Conservation (phyloP, 2,113 vertebrate species). For the Bucco capensis region DNA sequence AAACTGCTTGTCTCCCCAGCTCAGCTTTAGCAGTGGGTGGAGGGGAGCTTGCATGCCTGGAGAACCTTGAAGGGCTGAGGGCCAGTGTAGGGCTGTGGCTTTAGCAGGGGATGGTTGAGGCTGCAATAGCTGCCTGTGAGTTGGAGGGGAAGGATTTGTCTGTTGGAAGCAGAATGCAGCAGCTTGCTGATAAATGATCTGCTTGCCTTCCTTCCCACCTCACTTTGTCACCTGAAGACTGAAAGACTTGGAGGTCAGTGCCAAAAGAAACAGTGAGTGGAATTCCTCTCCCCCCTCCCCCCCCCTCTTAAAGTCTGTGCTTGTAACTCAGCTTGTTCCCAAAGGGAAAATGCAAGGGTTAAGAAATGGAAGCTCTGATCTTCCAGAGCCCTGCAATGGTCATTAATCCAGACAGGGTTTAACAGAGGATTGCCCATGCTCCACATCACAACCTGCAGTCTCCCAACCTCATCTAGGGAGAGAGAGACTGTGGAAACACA, state of each 20-base stretch:
- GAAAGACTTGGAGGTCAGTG: not conserved
- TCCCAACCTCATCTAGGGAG: not conserved
- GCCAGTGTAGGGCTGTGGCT: not conserved
- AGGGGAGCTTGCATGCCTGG: not conserved
- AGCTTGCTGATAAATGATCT: not conserved
- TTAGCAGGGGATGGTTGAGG: not conserved
- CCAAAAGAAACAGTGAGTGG: not conserved
- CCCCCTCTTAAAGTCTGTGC: not conserved
- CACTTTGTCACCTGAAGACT: not conserved
- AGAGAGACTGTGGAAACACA: not conserved
- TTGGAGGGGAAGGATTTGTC: not conserved
- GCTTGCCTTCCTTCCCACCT: not conserved
- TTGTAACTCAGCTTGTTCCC: not conserved
- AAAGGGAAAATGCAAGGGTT: not conserved
- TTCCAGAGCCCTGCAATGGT: not conserved
- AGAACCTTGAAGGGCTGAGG: not conserved
- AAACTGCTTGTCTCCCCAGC: not conserved
- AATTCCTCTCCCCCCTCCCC: not conserved
- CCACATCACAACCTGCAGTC: rapidly evolving
- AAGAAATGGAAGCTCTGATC: not conserved
- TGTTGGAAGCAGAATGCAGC: not conserved
- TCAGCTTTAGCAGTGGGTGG: not conserved
- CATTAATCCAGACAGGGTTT: not conserved
- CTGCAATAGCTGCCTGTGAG: not conserved
- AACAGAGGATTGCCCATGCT: not conserved